Percentiles rank a stretch among this genome's conserved stretches.
Evolutionary conservation across 2,888 invertebrate species (phyloP).

Genomic region (Agriotes lineatus): DNA sequence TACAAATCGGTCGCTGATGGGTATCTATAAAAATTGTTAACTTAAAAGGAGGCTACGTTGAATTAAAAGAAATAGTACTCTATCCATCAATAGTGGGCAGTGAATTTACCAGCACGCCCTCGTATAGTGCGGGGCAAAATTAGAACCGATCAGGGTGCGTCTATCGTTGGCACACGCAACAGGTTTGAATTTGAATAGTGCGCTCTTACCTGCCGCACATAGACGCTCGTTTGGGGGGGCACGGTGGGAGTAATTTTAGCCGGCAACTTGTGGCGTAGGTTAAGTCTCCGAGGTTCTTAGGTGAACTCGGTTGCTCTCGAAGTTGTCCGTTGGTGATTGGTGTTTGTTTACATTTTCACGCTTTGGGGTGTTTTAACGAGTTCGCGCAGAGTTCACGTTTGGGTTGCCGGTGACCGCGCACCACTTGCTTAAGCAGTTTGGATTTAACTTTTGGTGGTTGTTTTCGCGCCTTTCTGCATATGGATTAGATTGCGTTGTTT

Average conservation of each 20-base stretch:
- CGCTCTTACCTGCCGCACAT: slow-evolving; percentile 30
- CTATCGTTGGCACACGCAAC: slow-evolving; percentile 25
- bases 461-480: neutral
- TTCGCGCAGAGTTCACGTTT: neutral
- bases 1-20: too few species aligned
- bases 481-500: neutral
- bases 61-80: too few species aligned
- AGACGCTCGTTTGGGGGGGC: slow-evolving; percentile 24
- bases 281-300: slow-evolving; percentile 35
- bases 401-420: neutral
- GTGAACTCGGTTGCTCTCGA: slow-evolving; percentile 24
- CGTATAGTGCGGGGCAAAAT: neutral
- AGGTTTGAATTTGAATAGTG: slow-evolving; percentile 21
- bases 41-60: too few species aligned
- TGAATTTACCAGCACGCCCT: neutral
- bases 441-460: neutral
- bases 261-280: slow-evolving; percentile 37
- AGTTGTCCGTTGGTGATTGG: slow-evolving; percentile 22
- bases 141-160: slow-evolving; percentile 11
- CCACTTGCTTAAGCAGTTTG: neutral
- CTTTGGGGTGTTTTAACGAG: slow-evolving; percentile 19
- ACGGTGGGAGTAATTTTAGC: slow-evolving; percentile 38
- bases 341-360: slow-evolving; percentile 39
- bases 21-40: too few species aligned
- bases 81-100: too few species aligned